These are phyloP conservation scores for Fulica atra DNA, from an alignment of 2,113 vertebrate species.

Conservation along the genomic window DNA sequence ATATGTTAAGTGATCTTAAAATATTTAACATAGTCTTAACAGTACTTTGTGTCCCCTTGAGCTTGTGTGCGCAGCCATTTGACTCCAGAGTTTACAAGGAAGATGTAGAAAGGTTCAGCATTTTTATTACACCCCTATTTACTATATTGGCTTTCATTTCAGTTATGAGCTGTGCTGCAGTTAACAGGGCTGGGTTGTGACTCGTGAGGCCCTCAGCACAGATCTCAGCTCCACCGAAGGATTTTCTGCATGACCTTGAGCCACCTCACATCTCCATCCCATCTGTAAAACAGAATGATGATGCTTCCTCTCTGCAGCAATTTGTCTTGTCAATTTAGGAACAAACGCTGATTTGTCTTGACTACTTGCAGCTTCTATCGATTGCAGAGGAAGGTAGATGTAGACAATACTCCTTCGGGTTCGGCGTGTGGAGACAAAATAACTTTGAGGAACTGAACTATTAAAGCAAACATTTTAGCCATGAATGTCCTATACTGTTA, in stretches of 20 bases:
- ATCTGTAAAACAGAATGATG: conserved; percentile 15
- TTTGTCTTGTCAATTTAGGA: conserved; percentile 43
- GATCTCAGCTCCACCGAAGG: neutral
- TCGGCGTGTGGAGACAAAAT: conserved; percentile 35
- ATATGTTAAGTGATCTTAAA: neutral
- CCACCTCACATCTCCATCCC: neutral
- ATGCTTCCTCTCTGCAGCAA: neutral
- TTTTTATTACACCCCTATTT: neutral
- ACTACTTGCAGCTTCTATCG: neutral
- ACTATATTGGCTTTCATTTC: neutral
- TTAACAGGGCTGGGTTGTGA: neutral
- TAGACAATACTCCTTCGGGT: neutral
- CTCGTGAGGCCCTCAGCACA: neutral
- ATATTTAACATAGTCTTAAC: neutral
- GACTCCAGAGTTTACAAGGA: neutral
- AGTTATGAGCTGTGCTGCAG: neutral
- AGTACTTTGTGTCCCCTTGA: neutral
- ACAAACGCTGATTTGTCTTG: conserved; percentile 36
- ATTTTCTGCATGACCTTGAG: conserved; percentile 2
- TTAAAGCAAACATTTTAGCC: conserved; percentile 7
- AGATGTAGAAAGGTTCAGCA: neutral
- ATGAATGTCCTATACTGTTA: neutral
- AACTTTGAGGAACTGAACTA: neutral
- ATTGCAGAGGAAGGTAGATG: neutral
- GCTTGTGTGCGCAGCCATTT: neutral